These are phyloP conservation scores for Aphis gossypii DNA, from an alignment of 1,140 invertebrate species.

Conservation along the genomic window DNA sequence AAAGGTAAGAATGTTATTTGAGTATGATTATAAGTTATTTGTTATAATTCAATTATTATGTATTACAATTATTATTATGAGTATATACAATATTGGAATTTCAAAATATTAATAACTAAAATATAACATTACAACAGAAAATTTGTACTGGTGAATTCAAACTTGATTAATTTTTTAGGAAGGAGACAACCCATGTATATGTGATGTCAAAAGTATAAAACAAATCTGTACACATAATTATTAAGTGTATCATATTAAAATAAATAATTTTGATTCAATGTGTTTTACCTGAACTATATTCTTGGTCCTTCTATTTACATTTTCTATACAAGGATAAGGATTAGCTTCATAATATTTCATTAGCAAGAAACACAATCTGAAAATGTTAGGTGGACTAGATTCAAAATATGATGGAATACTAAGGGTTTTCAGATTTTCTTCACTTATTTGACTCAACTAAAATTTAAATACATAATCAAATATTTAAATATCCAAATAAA, in stretches of 20 bases:
- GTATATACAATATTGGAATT: neutral
- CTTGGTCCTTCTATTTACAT: constrained; percentile 68
- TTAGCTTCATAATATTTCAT: constrained; percentile 65
- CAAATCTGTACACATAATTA: neutral
- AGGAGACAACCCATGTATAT: too few species aligned
- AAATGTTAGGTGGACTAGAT: constrained; percentile 74
- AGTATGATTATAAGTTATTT: neutral
- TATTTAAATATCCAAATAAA: neutral
- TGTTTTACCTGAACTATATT: constrained; percentile 75
- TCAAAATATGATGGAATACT: constrained; percentile 49
- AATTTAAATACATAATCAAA: constrained; percentile 4
- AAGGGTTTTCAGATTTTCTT: neutral
- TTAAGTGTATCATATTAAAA: neutral
- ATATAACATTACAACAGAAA: neutral
- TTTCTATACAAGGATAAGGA: constrained; percentile 73
- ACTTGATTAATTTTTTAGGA: neutral
- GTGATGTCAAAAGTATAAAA: neutral
- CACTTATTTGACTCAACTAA: constrained; percentile 70
- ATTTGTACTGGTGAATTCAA: neutral
- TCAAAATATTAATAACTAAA: neutral
- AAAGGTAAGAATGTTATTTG: neutral
- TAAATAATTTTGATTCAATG: neutral
- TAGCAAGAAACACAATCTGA: constrained; percentile 74
- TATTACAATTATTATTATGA: too few species aligned
- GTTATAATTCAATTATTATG: neutral